Base-by-base conservation (phyloP, 1,140 invertebrate genomes). In the Saccostrea cuccullata region DNA sequence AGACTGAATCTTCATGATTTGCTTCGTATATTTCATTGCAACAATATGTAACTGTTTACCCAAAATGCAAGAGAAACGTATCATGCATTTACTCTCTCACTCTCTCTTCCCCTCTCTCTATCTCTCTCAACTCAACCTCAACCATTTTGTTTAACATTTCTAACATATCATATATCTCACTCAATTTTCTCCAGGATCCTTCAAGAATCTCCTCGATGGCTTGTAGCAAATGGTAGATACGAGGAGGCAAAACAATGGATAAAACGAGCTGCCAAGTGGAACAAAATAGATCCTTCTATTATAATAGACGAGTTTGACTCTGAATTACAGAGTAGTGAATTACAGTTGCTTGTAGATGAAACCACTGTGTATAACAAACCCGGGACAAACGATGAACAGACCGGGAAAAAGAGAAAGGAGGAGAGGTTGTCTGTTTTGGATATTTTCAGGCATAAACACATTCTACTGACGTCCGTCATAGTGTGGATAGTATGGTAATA, bases 171-270 rank as follows among this genome's bases (percentile, higher is more conserved):
- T 58, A 15, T 2, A 15, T 58, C 9, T 15, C 56, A 4, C 11
- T 58, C 3, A 60, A 13, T 17, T 17, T 20, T 60, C 20, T 20
- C 9, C n/a, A 90, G 89, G 89, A 55, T 87, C 12, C 47, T 90
- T 11, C 86, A 90, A 2, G 89, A 90, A 84, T 90, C 89, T 20
- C 23, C 86, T 1, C 36, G 89, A 84, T 90, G 89, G 89, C 67
- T 90, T 15, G 55, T 90, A 6, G 89, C 84, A 6, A 90, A 90
- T 83, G 85, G 82, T 11, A 85, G 56, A 82, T 86, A 58, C 67
- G 82, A 87, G 13, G 73, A 90, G 30, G 84, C 87, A 5, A 58
- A 84, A 12, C 73, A 70, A 20, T 58, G 85, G 20, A 82, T 84
- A 15, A 82, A 84, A 55, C 87, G 82, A 17, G 86, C 85, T 11